A percentile compares a stretch with the other conserved stretches of the same genome.
Conservation (phyloP, 2,888 invertebrate species). For the Philhelius pedissequus region DNA sequence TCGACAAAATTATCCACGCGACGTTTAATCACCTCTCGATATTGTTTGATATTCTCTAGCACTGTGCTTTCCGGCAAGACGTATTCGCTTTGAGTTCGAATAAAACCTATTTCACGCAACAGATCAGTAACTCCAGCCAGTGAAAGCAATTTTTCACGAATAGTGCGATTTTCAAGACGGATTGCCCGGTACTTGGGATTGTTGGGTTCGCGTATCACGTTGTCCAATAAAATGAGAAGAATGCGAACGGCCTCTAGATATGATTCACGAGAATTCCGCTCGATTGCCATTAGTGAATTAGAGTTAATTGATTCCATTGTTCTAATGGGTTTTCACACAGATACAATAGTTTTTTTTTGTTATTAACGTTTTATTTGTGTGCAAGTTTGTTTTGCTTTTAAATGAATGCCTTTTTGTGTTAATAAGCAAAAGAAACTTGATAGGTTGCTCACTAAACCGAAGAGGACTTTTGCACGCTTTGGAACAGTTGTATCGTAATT, state of each 20-base stretch:
- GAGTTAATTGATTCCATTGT: slow-evolving; percentile 68
- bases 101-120: slow-evolving; percentile 76
- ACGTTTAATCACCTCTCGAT: slow-evolving; percentile 73
- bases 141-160: slow-evolving; percentile 76
- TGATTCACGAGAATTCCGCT: slow-evolving; percentile 72
- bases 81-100: slow-evolving; percentile 71
- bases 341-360: not conserved
- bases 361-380: not conserved
- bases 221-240: slow-evolving; percentile 76
- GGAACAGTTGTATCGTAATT: not conserved
- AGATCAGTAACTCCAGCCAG: slow-evolving; percentile 74
- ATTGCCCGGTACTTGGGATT: slow-evolving; percentile 77
- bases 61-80: slow-evolving; percentile 73
- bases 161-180: slow-evolving; percentile 76
- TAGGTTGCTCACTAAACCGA: slow-evolving; percentile 26
- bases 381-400: slow-evolving; percentile 16
- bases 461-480: slow-evolving; percentile 12
- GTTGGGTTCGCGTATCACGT: slow-evolving; percentile 76
- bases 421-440: slow-evolving; percentile 15
- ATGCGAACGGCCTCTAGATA: slow-evolving; percentile 77
- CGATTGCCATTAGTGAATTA: slow-evolving; percentile 66
- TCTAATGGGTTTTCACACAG: slow-evolving; percentile 41
- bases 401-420: not conserved
- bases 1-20: slow-evolving; percentile 47
- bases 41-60: slow-evolving; percentile 74